A percentile compares a stretch with the other conserved stretches of the same genome.
Evolutionary conservation across 2,113 vertebrate genomes (phyloP).

Genomic region (Odocoileus hemionus): DNA sequence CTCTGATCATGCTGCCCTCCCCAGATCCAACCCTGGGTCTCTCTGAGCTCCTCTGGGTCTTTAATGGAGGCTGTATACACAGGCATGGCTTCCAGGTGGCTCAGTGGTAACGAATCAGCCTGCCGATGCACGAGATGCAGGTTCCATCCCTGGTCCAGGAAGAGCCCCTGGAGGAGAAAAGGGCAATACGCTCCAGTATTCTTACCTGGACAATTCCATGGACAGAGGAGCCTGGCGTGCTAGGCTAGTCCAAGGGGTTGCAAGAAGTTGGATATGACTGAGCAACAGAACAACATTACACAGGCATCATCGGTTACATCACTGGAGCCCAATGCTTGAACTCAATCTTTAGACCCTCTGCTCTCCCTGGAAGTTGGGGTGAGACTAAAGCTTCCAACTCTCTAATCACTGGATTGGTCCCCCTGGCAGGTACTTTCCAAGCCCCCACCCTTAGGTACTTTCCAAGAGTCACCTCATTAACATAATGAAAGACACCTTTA

Average conservation of each 20-base stretch:
- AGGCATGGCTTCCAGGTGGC: background rate
- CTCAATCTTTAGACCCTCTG: background rate
- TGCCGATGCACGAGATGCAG: background rate
- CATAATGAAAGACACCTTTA: background rate
- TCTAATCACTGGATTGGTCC: background rate
- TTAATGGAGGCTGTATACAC: background rate
- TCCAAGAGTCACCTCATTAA: background rate
- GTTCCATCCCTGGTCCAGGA: background rate
- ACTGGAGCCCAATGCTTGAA: background rate
- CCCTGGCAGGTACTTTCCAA: too few relatives aligned
- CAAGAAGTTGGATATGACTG: background rate
- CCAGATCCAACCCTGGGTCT: background rate
- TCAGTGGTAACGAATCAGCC: background rate
- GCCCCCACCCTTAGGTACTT: background rate
- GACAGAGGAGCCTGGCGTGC: background rate
- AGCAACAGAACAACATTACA: background rate
- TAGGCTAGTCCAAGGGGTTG: background rate
- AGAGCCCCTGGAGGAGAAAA: background rate
- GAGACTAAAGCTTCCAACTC: background rate
- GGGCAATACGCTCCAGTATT: background rate
- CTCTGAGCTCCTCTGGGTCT: background rate
- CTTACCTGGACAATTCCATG: background rate
- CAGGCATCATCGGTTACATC: background rate
- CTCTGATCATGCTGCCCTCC: background rate
- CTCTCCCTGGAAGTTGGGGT: background rate